Evolutionary conservation across 2,888 invertebrate genomes (phyloP).

Genomic region (Trachelus troglodyta): DNA sequence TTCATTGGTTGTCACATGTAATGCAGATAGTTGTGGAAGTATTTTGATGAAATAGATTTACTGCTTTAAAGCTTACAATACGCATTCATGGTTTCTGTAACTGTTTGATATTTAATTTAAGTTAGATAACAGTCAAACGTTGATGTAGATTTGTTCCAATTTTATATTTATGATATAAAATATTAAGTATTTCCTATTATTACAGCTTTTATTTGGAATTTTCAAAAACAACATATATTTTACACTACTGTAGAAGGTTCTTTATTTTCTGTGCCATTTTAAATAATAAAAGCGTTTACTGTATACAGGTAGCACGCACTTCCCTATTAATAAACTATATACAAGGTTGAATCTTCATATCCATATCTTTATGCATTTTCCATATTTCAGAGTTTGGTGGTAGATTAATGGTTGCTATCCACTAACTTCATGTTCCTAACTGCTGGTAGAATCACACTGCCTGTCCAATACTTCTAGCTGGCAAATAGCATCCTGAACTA

Average conservation of each 20-base stretch:
- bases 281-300: background rate
- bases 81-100: background rate
- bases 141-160: background rate
- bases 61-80: background rate
- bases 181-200: background rate
- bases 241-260: background rate
- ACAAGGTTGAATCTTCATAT: background rate
- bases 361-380: background rate
- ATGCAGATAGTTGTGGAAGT: background rate
- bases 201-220: background rate
- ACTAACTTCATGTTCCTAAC: background rate
- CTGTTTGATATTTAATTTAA: background rate
- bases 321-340: background rate
- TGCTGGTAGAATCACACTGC: background rate
- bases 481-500: background rate
- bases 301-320: background rate
- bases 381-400: background rate
- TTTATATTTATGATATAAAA: background rate
- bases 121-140: background rate
- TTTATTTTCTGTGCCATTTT: background rate
- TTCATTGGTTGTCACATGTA: background rate
- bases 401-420: background rate
- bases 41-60: background rate
- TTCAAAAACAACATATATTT: background rate
- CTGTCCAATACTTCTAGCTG: background rate